These are phyloP conservation scores for Anoncus sp. DNA, from an alignment of 2,888 invertebrate species.

Conservation along the genomic window DNA sequence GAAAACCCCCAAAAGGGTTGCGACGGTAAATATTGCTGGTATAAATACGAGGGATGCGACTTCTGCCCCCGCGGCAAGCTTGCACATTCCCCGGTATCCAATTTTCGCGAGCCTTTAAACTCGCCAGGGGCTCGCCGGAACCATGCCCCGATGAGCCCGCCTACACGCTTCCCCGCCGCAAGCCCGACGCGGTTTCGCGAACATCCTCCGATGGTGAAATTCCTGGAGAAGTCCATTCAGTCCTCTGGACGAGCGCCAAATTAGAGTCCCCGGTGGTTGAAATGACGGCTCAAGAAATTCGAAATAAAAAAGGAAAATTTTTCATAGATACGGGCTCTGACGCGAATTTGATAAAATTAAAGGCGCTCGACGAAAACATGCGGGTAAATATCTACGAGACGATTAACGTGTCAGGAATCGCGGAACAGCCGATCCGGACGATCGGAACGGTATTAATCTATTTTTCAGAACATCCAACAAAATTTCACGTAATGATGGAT, in stretches of 20 bases:
- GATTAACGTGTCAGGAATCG: too few species aligned
- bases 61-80: background rate
- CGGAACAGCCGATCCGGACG: too few species aligned
- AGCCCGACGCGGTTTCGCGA: background rate
- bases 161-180: background rate
- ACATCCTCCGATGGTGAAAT: background rate
- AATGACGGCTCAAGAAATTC: background rate
- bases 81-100: background rate
- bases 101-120: background rate
- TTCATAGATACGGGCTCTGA: too few species aligned
- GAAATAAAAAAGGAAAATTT: background rate
- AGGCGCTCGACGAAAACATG: too few species aligned
- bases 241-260: slow-evolving; percentile 1
- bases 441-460: too few species aligned
- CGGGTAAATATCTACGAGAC: too few species aligned
- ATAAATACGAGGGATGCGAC: background rate
- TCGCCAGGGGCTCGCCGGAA: background rate
- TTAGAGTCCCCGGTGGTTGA: background rate
- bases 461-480: too few species aligned
- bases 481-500: too few species aligned
- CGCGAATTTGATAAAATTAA: too few species aligned
- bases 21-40: background rate
- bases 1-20: background rate
- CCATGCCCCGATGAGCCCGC: background rate
- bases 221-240: background rate